These are phyloP conservation scores for Glyptemys insculpta DNA, from an alignment of 2,797 vertebrate genomes.

Conservation along the genomic window DNA sequence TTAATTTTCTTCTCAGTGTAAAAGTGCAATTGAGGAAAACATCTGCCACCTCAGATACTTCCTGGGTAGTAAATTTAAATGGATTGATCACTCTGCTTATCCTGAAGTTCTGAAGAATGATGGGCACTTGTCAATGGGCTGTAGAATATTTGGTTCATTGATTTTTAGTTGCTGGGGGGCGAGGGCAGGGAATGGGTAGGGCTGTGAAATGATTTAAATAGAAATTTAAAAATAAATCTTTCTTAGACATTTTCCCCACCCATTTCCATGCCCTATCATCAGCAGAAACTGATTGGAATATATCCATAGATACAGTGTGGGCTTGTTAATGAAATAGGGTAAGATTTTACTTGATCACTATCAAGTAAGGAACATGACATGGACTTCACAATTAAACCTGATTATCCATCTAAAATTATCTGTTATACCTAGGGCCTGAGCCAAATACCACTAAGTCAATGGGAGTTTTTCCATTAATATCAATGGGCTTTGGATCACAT, in stretches of 20 bases:
- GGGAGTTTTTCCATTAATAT: neutral
- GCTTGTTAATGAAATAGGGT: neutral
- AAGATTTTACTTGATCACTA: neutral
- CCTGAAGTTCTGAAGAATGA: slow-evolving; percentile 66
- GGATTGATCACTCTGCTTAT: slow-evolving; percentile 74
- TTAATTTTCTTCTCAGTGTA: slow-evolving; percentile 78
- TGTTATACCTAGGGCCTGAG: accelerated
- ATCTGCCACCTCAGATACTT: slow-evolving; percentile 75
- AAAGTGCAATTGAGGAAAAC: slow-evolving; percentile 74
- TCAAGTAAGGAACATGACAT: neutral
- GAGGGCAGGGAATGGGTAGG: slow-evolving; percentile 39
- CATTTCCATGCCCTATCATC: slow-evolving; percentile 17
- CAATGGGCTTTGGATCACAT: neutral
- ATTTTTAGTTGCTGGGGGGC: slow-evolving; percentile 60
- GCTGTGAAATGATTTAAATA: slow-evolving; percentile 49
- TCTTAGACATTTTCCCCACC: neutral
- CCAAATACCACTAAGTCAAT: neutral
- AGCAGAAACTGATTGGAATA: slow-evolving; percentile 51
- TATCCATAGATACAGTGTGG: neutral
- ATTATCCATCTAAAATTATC: neutral
- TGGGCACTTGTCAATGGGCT: slow-evolving; percentile 57
- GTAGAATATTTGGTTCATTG: slow-evolving; percentile 65
- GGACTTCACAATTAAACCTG: neutral
- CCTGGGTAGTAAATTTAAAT: slow-evolving; percentile 75
- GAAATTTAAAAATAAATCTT: slow-evolving; percentile 60